Conservation (phyloP, 2,113 vertebrate genomes). For the Alexandromys fortis region DNA sequence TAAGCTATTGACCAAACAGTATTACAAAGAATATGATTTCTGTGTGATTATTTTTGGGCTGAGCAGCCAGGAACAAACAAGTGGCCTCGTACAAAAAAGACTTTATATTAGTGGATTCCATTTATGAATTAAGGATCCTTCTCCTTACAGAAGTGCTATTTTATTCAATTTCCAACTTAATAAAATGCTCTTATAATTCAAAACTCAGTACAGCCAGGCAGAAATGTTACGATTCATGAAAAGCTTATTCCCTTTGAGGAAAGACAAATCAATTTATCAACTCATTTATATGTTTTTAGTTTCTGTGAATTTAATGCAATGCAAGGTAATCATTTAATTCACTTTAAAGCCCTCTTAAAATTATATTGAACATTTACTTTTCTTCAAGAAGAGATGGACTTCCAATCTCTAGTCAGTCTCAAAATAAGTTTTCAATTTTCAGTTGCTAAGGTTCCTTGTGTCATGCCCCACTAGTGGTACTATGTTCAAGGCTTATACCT, state of each 20-base stretch:
- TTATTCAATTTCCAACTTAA: not conserved
- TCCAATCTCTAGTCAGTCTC: not conserved
- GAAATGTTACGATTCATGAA: not conserved
- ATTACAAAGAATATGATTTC: no score
- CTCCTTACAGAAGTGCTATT: not conserved
- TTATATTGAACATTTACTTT: not conserved
- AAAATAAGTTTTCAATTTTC: not conserved
- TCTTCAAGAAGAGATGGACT: not conserved
- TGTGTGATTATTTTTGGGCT: no score
- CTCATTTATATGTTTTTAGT: not conserved
- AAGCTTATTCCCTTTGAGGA: constrained; percentile 34
- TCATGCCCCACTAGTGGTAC: no score
- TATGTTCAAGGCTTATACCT: not conserved
- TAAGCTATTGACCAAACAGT: no score
- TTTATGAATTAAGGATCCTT: not conserved
- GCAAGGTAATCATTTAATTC: not conserved
- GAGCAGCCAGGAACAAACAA: no score
- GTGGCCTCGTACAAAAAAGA: no score
- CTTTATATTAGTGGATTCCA: not conserved
- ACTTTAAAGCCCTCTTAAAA: not conserved
- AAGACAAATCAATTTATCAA: constrained; percentile 2
- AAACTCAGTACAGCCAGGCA: not conserved
- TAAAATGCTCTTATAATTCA: not conserved
- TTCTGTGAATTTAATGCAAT: constrained; percentile 3
- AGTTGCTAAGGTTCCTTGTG: no score